Evolutionary conservation across 2,797 vertebrate species (phyloP).

Genomic region (Alosa sapidissima): DNA sequence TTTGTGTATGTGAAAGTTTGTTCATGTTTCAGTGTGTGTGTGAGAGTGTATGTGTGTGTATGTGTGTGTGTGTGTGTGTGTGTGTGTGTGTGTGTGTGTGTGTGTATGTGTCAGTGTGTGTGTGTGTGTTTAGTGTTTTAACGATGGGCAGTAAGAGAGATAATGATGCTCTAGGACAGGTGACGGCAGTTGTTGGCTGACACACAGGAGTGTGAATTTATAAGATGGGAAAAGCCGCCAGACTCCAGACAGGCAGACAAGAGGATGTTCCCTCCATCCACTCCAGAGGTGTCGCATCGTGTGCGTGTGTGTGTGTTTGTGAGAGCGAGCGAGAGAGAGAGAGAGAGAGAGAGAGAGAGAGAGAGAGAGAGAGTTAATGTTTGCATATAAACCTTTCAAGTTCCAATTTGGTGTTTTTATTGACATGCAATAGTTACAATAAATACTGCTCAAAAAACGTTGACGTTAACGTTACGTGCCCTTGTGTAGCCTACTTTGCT

Average conservation of each 20-base stretch:
- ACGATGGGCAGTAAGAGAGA: neutral
- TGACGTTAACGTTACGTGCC: too few relatives aligned
- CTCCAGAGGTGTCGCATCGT: neutral
- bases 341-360: neutral
- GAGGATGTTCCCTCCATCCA: neutral
- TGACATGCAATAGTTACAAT: neutral
- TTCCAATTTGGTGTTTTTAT: neutral
- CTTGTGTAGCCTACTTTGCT: too few relatives aligned
- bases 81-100: neutral
- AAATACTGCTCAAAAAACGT: neutral
- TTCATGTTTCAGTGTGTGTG: too few relatives aligned
- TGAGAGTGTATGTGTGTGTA: too few relatives aligned
- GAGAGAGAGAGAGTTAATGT: neutral
- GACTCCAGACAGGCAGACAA: neutral
- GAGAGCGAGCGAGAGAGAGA: neutral
- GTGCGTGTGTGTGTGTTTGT: neutral
- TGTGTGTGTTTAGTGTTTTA: neutral
- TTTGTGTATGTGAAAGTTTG: too few relatives aligned
- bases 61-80: too few relatives aligned
- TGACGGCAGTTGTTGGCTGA: neutral
- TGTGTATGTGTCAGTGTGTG: neutral
- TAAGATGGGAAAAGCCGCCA: neutral
- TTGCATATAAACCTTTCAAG: neutral
- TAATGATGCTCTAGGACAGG: neutral
- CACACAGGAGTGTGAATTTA: constrained; percentile 10